These are phyloP conservation scores for Sitta carolinensis DNA, from an alignment of 2,797 vertebrate species.

Conservation along the genomic window DNA sequence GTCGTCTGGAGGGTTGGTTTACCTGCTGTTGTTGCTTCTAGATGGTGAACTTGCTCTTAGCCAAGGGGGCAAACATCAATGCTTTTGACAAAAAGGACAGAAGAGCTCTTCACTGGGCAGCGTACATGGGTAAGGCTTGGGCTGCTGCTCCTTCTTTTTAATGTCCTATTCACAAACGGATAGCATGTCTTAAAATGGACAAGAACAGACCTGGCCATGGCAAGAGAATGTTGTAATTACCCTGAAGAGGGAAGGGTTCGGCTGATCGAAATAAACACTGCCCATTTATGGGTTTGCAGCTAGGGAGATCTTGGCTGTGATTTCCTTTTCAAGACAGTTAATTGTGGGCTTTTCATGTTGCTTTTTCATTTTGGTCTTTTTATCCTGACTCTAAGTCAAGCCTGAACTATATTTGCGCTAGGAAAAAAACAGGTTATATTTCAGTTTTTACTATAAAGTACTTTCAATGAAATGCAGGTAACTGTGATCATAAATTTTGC, in stretches of 20 bases:
- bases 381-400: not conserved
- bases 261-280: not conserved
- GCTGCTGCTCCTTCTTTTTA: not conserved
- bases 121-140: slow-evolving; percentile 89
- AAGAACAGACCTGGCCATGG: not conserved
- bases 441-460: not conserved
- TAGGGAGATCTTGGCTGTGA: not conserved
- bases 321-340: not conserved
- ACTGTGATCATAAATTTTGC: not conserved
- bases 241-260: not conserved
- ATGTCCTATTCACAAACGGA: not conserved
- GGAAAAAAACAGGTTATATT: not conserved
- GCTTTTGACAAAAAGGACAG: slow-evolving; percentile 98
- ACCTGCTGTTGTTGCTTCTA: slow-evolving; percentile 68
- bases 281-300: not conserved
- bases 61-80: slow-evolving; percentile 97
- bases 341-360: not conserved
- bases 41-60: slow-evolving; percentile 94
- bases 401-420: not conserved
- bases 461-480: not conserved
- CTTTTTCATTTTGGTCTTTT: not conserved
- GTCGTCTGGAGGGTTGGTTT: not conserved
- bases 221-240: not conserved
- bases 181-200: not conserved
- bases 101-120: slow-evolving; percentile 95